Evolutionary conservation across 2,797 vertebrate species (phyloP), one percentile per base, ranked within the genome.

Genomic region (Strix occidentalis): DNA sequence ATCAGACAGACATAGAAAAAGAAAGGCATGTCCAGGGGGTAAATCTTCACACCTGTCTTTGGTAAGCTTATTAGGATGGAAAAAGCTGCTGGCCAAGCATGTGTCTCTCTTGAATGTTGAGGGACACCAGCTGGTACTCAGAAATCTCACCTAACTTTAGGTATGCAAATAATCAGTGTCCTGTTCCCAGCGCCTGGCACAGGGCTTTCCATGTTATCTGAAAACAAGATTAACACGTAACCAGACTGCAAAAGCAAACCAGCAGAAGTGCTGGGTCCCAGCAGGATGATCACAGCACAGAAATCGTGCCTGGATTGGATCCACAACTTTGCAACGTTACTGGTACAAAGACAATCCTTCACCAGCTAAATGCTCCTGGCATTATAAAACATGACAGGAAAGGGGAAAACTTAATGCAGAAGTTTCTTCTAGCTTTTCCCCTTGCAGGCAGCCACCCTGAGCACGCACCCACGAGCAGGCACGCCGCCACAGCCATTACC

Each of bases 401-500:
- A 89, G 29, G 15, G 14, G 20, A 35, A 53, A 80, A 50, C 50
- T 23, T 39, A 48, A 35, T 0, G 29, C 50, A 16, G 35, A 63
- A 75, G 80, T 64, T 91, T 37, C 33, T 77, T 37, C 17, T 28
- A 2, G 39, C 29, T 63, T 54, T 63, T 57, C 23, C 61, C 43
- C 65, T 26, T 1, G 28, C 71, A 80, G 66, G 71, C 90, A 87
- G 79, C 45, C 92, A 26, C 83, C 66, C 84, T 37, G 50, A 85
- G 65, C 79, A 10, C 8, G 1, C 87, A 54, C 24, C 35, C 70
- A 39, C 29, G 2, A 56, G 64, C 89, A 75, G 53, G 41, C 57
- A 79, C 4, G 6, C 65, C 7, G 1, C 51, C 75, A 48, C 81
- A 60, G 70, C 54, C 57, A 2, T 96, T 98, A 99, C 98, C 98